These are phyloP conservation scores for Lates calcarifer DNA, from an alignment of 2,113 vertebrate species.

Conservation along the genomic window DNA sequence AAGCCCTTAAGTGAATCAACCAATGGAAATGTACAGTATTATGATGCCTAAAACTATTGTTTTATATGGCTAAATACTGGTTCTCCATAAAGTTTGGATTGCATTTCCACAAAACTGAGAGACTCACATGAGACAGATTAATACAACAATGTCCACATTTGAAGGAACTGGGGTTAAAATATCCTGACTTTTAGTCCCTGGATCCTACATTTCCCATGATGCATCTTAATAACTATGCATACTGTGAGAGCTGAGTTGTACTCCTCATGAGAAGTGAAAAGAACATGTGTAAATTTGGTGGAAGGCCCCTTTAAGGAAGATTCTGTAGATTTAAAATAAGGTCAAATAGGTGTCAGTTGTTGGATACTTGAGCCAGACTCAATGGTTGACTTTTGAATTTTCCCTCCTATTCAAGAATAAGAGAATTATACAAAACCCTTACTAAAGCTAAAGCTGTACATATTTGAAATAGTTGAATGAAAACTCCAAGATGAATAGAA, in stretches of 20 bases:
- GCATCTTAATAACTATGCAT: not conserved
- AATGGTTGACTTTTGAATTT: slow-evolving; percentile 12
- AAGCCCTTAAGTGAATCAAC: not conserved
- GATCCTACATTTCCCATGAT: not conserved
- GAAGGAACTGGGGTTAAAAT: too few relatives aligned
- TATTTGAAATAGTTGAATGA: not conserved
- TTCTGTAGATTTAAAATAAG: not conserved
- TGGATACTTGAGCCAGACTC: not conserved
- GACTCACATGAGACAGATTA: too few relatives aligned
- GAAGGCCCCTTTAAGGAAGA: not conserved
- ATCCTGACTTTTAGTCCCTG: too few relatives aligned
- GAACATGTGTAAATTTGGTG: too few relatives aligned
- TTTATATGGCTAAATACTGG: too few relatives aligned
- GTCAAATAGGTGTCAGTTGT: not conserved
- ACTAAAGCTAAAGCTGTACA: not conserved
- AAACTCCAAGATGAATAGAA: not conserved
- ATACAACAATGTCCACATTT: too few relatives aligned
- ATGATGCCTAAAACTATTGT: not conserved
- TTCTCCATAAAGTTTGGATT: too few relatives aligned
- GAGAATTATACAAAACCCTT: not conserved
- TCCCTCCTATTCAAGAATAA: not conserved
- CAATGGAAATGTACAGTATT: not conserved
- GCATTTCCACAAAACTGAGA: too few relatives aligned
- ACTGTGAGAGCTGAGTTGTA: too few relatives aligned
- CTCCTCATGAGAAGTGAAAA: too few relatives aligned